Evolutionary conservation across 2,888 invertebrate genomes (phyloP), one percentile per base, ranked within the genome.

Genomic region (Gymnosoma rotundatum): DNA sequence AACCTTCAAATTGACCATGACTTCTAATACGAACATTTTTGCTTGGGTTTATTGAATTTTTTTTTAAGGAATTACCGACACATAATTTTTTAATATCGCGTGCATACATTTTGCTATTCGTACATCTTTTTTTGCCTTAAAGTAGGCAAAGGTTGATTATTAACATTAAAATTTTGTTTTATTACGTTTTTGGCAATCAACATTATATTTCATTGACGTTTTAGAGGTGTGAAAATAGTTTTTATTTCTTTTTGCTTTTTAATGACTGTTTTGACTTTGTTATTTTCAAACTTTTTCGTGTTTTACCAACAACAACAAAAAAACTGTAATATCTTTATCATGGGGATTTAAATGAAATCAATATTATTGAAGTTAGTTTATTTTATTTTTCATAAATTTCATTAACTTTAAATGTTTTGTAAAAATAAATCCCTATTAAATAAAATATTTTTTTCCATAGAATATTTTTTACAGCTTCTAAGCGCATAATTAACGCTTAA

Each of bases 1-100:
- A 45, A 60, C 58, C 64, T 69, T 73, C 54, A 84, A 84, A 84
- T 86, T 86, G 86, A 73, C 86, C 86, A 73, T 86, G 86, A 84
- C 86, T 86, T 78, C 78, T 84, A 84, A 66, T 84, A 80, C 50
- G 56, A 70, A 78, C 20, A 76, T n/a, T 58, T 75, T 66, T 69
- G 56, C 56, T 69, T 67, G 20, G 50, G 54, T 78, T 78, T 72
- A 64, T 9, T n/a, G 56, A 38, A 45, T n/a, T 4, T 63, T 45
- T 70, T 60, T 60, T 45, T 21, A 38, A 78, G 61, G 4, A 25
- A 25, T 25, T 2, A 25, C 25, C 1, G 4, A 25, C 25, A 25
- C 25, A 25, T 25, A 81, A 79, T 86, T 70, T 58, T 14, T 36
- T 54, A 63, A 63, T 54, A 16, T 70, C 32, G 78, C 78, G 78